Base-by-base conservation (phyloP, 1,140 invertebrate species). In the Teleogryllus occipitalis region DNA sequence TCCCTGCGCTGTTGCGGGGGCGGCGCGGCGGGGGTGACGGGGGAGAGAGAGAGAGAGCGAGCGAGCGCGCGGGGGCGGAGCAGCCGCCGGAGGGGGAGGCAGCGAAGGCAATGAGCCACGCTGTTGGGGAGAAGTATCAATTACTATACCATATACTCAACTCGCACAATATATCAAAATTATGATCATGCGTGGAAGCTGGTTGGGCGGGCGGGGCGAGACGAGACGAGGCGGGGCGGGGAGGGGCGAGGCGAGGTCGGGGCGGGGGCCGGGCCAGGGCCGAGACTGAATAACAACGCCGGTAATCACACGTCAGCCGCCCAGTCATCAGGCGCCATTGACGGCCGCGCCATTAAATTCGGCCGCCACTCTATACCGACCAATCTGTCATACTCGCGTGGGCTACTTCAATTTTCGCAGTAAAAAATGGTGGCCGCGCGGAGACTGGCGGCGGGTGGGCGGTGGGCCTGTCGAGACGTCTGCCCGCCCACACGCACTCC, bases 81-180 rank as follows among this genome's bases (percentile, higher is more conserved):
- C n/a, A n/a, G n/a, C n/a, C n/a, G n/a, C n/a, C n/a, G n/a, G n/a
- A n/a, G n/a, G n/a, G n/a, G n/a, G n/a, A n/a, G n/a, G n/a, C n/a
- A n/a, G n/a, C 3, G 46, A 21, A 47, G 74, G 74, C 74, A 22
- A 39, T 18, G 77, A 54, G 21, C 6, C 5, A 21, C 27, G 1
- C 27, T 12, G 77, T 18, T 10, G 2, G 39, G 77, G n/a, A 47
- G 49, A 49, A 49, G 73, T 74, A 78, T 78, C 78, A 78, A 78
- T 78, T 78, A 78, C 78, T 27, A 78, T 22, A 49, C 77, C 47
- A 78, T 78, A 49, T 47, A 78, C 47, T 73, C 76, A 12, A 77
- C 79, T 65, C 47, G 48, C 79, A 80, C 76, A 80, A 80, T 80
- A 80, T 80, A 80, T 80, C 79, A 80, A 80, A 80, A 80, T 80